These are phyloP conservation scores for Lottia scabra DNA, from an alignment of 2,888 invertebrate species.

Conservation along the genomic window DNA sequence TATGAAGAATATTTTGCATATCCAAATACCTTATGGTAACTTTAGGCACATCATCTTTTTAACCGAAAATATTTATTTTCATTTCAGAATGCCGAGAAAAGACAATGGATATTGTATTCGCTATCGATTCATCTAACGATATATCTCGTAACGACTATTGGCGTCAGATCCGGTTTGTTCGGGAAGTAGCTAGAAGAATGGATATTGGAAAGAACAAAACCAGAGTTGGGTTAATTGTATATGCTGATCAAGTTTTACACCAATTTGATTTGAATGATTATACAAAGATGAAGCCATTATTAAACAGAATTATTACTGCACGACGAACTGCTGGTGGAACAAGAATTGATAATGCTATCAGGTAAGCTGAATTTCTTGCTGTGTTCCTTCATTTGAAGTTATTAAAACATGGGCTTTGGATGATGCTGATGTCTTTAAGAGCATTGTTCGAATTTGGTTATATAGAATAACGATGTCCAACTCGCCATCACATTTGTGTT, in stretches of 20 bases:
- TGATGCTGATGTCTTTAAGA: too few species aligned
- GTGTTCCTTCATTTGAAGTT: too few species aligned
- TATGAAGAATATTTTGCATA: too few species aligned
- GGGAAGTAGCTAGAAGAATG: slow-evolving; percentile 46
- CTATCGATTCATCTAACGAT: slow-evolving; percentile 53
- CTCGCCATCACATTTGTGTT: too few species aligned
- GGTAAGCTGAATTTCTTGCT: background rate
- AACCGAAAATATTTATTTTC: too few species aligned
- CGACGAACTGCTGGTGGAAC: slow-evolving; percentile 43
- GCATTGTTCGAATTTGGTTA: too few species aligned
- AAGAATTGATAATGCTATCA: slow-evolving; percentile 39
- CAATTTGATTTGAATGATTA: slow-evolving; percentile 45
- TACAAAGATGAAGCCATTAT: slow-evolving; percentile 37
- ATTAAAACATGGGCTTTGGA: too few species aligned
- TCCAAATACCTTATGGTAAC: too few species aligned
- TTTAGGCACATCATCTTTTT: too few species aligned
- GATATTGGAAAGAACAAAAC: slow-evolving; percentile 45
- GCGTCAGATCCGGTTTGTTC: slow-evolving; percentile 54
- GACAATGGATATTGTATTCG: slow-evolving; percentile 50
- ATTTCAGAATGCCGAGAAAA: slow-evolving; percentile 45
- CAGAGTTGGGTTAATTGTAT: slow-evolving; percentile 53
- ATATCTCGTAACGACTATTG: slow-evolving; percentile 49
- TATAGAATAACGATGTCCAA: too few species aligned
- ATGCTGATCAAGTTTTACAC: slow-evolving; percentile 47
- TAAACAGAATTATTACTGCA: slow-evolving; percentile 39